Percentiles rank a stretch among this genome's conserved stretches.
Conservation (phyloP, 2,888 invertebrate genomes). For the Trachelus troglodyta region DNA sequence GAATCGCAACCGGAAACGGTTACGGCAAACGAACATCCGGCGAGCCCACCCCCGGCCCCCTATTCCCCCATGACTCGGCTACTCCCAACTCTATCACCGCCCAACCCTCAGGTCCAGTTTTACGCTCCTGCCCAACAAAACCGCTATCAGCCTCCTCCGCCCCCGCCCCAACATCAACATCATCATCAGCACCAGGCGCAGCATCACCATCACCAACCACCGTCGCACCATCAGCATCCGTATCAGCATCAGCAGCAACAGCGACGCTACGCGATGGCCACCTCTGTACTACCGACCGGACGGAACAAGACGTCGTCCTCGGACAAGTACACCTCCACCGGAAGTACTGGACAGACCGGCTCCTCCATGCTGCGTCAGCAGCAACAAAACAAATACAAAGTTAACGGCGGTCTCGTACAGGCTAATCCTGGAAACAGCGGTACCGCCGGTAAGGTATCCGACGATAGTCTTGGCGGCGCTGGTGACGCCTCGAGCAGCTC, state of each 20-base stretch:
- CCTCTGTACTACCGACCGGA: slow-evolving; percentile 18
- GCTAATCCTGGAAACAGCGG: slow-evolving; percentile 15
- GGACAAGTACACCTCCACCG: slow-evolving; percentile 39
- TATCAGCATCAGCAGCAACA: slow-evolving; percentile 17
- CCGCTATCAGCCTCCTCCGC: slow-evolving; percentile 47
- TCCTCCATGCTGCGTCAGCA: slow-evolving; percentile 35
- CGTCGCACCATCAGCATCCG: slow-evolving; percentile 28
- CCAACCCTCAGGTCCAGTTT: slow-evolving; percentile 61
- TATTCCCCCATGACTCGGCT: slow-evolving; percentile 56
- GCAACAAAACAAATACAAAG: slow-evolving; percentile 50
- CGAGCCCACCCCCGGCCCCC: slow-evolving; percentile 54
- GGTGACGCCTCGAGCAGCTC: slow-evolving; percentile 51
- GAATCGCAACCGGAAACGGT: neutral
- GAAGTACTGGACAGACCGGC: slow-evolving; percentile 28
- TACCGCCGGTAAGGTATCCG: slow-evolving; percentile 40
- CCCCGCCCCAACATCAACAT: slow-evolving; percentile 36
- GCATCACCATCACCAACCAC: slow-evolving; percentile 36
- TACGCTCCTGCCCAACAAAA: slow-evolving; percentile 45
- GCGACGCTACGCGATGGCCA: slow-evolving; percentile 35
- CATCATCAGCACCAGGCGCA: slow-evolving; percentile 42
- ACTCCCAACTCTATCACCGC: slow-evolving; percentile 57
- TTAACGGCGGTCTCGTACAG: slow-evolving; percentile 53
- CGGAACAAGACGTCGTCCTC: slow-evolving; percentile 22
- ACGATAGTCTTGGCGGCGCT: slow-evolving; percentile 54
- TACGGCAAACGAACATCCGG: slow-evolving; percentile 33